phyloP scores from a whole-genome alignment of 2,797 vertebrate species.

The Xerus rutilus region DNA sequence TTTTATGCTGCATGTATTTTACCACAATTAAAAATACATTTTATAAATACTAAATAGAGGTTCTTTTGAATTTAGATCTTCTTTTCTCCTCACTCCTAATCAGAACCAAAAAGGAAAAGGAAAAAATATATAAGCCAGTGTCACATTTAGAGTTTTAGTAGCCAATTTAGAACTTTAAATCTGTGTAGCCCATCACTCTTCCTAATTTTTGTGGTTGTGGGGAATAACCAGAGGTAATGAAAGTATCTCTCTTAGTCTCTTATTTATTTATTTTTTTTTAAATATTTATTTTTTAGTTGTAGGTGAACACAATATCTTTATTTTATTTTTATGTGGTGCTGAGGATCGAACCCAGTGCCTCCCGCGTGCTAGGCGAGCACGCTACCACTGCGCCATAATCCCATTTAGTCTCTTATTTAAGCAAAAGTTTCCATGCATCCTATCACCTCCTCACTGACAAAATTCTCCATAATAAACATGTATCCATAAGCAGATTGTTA shows the following conservation, averaged over 20 bases:
- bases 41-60: constrained; percentile 3
- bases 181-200: neutral
- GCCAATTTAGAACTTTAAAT: constrained; percentile 36
- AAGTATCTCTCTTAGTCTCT: neutral
- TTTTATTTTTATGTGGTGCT: too few species aligned
- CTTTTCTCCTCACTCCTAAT: neutral
- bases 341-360: too few species aligned
- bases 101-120: neutral
- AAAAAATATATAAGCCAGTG: neutral
- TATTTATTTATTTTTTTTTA: too few species aligned
- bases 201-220: neutral
- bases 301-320: too few species aligned
- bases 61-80: constrained; percentile 15
- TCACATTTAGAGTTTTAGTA: constrained; percentile 44
- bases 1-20: neutral
- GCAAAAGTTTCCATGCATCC: neutral
- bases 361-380: too few species aligned
- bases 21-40: neutral
- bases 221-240: neutral
- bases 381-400: too few species aligned
- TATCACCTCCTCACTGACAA: neutral
- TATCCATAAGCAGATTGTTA: constrained; percentile 9
- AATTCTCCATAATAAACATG: constrained; percentile 15
- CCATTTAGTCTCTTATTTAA: constrained; percentile 5
- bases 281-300: too few species aligned